Base-by-base conservation (phyloP, 2,888 invertebrate species). In the Drosophila rellima region DNA sequence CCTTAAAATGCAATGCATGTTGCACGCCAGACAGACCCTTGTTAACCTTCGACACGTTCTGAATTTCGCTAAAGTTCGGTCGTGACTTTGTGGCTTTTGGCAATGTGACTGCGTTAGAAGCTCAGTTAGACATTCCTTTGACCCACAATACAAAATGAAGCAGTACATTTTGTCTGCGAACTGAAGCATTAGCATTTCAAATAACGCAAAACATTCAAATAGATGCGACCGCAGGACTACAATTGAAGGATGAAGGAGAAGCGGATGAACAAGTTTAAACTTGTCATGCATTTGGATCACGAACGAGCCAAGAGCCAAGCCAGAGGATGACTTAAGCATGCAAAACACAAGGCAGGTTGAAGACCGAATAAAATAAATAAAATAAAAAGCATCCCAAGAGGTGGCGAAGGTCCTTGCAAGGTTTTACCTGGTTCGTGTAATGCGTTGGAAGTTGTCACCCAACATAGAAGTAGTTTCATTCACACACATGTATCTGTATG, bases 221-320 rank as follows among this genome's bases (percentile, higher is more conserved):
- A 65, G 71, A 71, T 74, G 72, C 72, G 72, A 76, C 76, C 68
- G 59, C 69, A 60, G 40, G 37, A 61, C 63, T 52, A 35, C 57
- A 40, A 62, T 33, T 47, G 37, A n/a, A 18, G 35, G 47, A 10
- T 47, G 37, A n/a, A 18, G 35, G 47, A 10, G n/a, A 47, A 44
- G 23, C 29, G 42, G 56, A 35, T 52, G 50, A 45, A 50, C 48
- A 29, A 57, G 50, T 76, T 71, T 42, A 61, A 64, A 61, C 54
- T 57, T 44, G 63, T 67, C 61, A 67, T 72, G 80, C 66, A 78
- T 75, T 79, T 71, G 66, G 76, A 76, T 69, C 76, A 78, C 71
- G 57, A 54, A 17, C 56, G 8, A 23, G 20, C 48, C n/a, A 40
- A 48, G 52, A 48, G 52, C 42, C 39, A 42, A 35, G n/a, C n/a